These are phyloP conservation scores for Drosophila nannoptera DNA, from an alignment of 1,140 invertebrate genomes.

Conservation along the genomic window DNA sequence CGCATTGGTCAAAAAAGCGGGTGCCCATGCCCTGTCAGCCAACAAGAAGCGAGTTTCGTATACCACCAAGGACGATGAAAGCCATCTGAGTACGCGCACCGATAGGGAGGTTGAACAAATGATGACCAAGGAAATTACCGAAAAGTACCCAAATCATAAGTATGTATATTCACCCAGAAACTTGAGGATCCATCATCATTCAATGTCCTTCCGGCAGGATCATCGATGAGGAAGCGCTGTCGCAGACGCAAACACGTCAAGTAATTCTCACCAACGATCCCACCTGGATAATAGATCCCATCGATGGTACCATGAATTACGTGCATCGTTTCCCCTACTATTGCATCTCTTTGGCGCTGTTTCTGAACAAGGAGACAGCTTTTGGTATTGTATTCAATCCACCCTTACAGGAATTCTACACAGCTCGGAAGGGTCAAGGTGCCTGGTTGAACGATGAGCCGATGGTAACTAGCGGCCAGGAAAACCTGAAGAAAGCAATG, in stretches of 20 bases:
- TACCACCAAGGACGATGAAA: conserved; percentile 19
- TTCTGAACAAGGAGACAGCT: conserved; percentile 83
- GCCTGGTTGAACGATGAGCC: conserved; percentile 36
- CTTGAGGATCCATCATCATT: neutral
- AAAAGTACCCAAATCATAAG: conserved; percentile 50
- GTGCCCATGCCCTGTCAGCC: conserved; percentile 18
- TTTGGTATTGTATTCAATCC: conserved; percentile 95
- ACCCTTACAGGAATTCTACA: conserved; percentile 84
- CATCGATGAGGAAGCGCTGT: conserved; percentile 94
- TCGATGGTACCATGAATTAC: conserved; percentile 94
- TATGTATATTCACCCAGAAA: conserved; percentile 20
- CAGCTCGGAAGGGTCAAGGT: conserved; percentile 37
- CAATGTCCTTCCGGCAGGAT: conserved; percentile 83
- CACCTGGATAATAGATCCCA: conserved; percentile 98
- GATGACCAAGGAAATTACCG: conserved; percentile 37
- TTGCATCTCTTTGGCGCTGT: conserved; percentile 88
- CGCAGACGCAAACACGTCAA: conserved; percentile 80
- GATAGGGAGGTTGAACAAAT: conserved; percentile 43
- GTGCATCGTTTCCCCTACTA: conserved; percentile 90
- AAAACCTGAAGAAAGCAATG: conserved; percentile 22
- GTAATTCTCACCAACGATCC: conserved; percentile 90
- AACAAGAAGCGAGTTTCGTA: conserved; percentile 22
- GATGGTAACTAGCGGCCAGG: conserved; percentile 37
- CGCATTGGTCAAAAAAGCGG: conserved; percentile 24
- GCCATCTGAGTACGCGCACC: conserved; percentile 20